Conservation (phyloP, 2,888 invertebrate species). For the Tanytarsus gracilentus region DNA sequence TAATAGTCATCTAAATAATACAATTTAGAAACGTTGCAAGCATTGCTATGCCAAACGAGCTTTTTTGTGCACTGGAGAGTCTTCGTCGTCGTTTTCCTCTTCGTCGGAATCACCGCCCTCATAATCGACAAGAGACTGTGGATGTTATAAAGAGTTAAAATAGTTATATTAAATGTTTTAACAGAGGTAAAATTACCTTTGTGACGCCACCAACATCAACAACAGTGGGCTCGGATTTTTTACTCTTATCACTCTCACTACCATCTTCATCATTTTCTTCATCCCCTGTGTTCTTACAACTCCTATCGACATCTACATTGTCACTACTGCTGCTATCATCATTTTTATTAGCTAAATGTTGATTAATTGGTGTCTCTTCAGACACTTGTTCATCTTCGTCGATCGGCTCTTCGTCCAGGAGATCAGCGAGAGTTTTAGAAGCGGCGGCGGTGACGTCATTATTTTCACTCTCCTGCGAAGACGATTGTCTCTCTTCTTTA, state of each 20-base stretch:
- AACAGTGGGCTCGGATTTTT: slow-evolving; percentile 2
- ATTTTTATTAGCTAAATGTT: too few relatives aligned
- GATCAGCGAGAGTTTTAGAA: not conserved
- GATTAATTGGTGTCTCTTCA: not conserved
- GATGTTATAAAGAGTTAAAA: slow-evolving; percentile 32
- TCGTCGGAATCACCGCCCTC: slow-evolving; percentile 97
- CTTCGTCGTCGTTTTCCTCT: slow-evolving; percentile 59
- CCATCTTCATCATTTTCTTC: not conserved
- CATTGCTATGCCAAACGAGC: slow-evolving; percentile 42
- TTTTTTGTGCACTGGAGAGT: slow-evolving; percentile 41
- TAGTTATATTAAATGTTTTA: not conserved
- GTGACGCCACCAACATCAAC: slow-evolving; percentile 38
- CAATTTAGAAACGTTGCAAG: too few relatives aligned
- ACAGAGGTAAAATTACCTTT: slow-evolving; percentile 39
- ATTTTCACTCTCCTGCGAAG: not conserved
- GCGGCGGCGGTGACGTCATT: not conserved
- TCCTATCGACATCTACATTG: slow-evolving; percentile 7
- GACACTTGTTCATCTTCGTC: not conserved
- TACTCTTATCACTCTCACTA: not conserved
- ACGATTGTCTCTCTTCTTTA: not conserved
- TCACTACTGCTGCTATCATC: slow-evolving; percentile 5
- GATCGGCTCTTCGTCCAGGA: not conserved
- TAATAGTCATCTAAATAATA: too few relatives aligned
- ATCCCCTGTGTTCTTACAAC: not conserved
- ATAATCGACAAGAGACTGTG: slow-evolving; percentile 92